Base-by-base conservation (phyloP, 2,888 invertebrate genomes). In the Andrena haemorrhoa region DNA sequence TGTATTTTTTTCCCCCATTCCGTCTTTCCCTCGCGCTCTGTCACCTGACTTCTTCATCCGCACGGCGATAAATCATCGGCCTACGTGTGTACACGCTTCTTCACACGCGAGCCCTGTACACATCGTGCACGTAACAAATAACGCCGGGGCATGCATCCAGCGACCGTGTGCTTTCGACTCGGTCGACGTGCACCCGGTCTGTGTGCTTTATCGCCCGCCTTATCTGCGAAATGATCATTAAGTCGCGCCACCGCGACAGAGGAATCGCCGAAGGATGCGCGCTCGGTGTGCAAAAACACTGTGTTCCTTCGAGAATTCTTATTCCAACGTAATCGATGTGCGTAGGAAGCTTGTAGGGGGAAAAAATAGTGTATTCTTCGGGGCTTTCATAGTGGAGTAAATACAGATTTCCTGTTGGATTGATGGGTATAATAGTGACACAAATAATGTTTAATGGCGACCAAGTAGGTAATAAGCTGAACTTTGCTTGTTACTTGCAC, bases 1-100 rank as follows among this genome's bases (percentile, higher is more conserved):
- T 29, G 64, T 47, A 66, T 63, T 63, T 75, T 75, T 77, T 76
- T 51, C 41, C 26, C 51, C 23, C 26, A 51, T 51, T 70, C 65
- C 72, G 71, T 66, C 41, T 53, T 56, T 61, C 20, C 63, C 47
- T 33, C 71, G 77, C 63, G 70, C 53, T 71, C 51, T 69, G 79
- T 82, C 83, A 75, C 73, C 78, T 83, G 77, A 86, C 84, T 84
- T 88, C 84, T 85, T 89, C 82, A 79, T 78, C 65, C 79, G 51
- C 56, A 20, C n/a, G 60, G 79, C 79, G 80, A 88, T 88, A 88
- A 85, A 88, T 88, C 87, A 87, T 83, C 76, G 76, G 58, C 58
- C 73, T 75, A 73, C 71, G 75, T 61, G 75, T 72, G 33, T 29
- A 61, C 20, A 33, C 33, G 66, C 64, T 80, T 84, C 82, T 83